Evolutionary conservation across 2,113 vertebrate species (phyloP).

Genomic region (Halichoeres trimaculatus): DNA sequence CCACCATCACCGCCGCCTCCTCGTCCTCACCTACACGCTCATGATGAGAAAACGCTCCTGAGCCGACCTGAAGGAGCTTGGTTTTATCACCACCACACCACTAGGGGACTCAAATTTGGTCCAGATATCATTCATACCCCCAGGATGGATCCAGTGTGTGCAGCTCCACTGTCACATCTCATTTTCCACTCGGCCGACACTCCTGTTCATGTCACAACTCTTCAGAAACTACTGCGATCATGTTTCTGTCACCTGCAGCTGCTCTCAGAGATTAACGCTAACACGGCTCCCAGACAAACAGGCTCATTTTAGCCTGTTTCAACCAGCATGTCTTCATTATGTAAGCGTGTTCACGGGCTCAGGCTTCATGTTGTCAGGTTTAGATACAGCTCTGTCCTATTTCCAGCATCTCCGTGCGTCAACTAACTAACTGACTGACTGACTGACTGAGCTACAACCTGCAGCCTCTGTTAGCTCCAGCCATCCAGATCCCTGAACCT

Average conservation of each 20-base stretch:
- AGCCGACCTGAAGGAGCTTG: not conserved
- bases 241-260: not conserved
- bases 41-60: not conserved
- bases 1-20: conserved; percentile 2
- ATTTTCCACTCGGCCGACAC: not conserved
- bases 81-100: no score
- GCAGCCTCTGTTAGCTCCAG: no score
- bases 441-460: no score
- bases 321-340: not conserved
- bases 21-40: conserved; percentile 13
- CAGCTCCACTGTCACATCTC: not conserved
- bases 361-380: not conserved
- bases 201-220: not conserved
- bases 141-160: not conserved
- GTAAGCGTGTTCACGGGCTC: not conserved
- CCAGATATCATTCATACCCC: not conserved
- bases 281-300: not conserved
- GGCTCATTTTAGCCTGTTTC: not conserved
- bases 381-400: not conserved
- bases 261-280: not conserved
- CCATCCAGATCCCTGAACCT: no score
- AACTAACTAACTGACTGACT: no score
- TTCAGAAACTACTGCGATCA: not conserved
- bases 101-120: no score
- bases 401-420: no score